A percentile compares a stretch with the other conserved stretches of the same genome.
Evolutionary conservation across 2,888 invertebrate genomes (phyloP).

Genomic region (Alviniconcha strummeri): DNA sequence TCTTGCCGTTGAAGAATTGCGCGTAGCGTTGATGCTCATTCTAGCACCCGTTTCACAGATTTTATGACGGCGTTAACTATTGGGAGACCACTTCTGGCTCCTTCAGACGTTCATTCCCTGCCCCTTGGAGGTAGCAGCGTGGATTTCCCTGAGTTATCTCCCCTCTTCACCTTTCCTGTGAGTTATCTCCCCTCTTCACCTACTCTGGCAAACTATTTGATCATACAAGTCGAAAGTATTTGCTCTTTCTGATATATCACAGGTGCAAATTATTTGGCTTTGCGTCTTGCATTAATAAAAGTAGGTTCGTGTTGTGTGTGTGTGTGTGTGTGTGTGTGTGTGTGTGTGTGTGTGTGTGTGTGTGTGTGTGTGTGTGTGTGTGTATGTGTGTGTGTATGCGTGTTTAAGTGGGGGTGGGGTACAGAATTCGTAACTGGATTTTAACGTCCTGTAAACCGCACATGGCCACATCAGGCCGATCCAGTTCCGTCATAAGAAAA

Average conservation of each 20-base stretch:
- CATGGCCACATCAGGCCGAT: too few relatives aligned
- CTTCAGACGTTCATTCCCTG: background rate
- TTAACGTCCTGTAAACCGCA: too few relatives aligned
- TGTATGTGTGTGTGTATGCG: background rate
- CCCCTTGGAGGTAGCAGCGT: slow-evolving; percentile 3
- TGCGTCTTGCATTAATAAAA: too few relatives aligned
- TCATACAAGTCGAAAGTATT: background rate
- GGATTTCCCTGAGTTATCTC: slow-evolving; percentile 18
- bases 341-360: slow-evolving; percentile 1
- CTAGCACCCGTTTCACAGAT: background rate
- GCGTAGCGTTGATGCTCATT: background rate
- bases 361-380: slow-evolving; percentile 1
- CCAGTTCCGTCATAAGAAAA: too few relatives aligned
- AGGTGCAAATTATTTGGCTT: background rate
- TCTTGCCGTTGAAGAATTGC: background rate
- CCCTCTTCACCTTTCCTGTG: slow-evolving; percentile 22
- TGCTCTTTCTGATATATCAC: background rate
- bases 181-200: slow-evolving; percentile 18
- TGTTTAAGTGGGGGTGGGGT: too few relatives aligned
- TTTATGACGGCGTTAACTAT: background rate
- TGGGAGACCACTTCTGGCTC: background rate
- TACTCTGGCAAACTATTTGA: background rate
- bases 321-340: slow-evolving; percentile 1
- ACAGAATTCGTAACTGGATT: too few relatives aligned
- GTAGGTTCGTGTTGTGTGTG: background rate